A percentile compares a stretch with the other conserved stretches of the same genome.
These are phyloP conservation scores for Geopemphigus sp. DNA, from an alignment of 1,140 invertebrate species.

Conservation along the genomic window DNA sequence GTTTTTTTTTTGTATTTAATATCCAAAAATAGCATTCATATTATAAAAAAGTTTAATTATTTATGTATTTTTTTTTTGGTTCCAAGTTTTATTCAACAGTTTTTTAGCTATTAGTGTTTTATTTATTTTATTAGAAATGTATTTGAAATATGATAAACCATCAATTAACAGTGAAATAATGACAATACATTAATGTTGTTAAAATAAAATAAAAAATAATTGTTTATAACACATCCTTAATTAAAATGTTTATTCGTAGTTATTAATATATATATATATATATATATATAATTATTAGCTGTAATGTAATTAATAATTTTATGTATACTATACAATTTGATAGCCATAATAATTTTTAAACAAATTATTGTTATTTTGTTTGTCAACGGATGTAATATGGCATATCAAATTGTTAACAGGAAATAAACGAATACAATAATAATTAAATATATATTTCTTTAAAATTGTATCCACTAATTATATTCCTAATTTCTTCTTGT, in stretches of 20 bases:
- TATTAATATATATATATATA: not conserved
- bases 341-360: too few relatives aligned
- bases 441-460: too few relatives aligned
- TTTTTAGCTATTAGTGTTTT: not conserved
- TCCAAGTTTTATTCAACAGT: not conserved
- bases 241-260: not conserved
- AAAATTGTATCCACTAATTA: too few relatives aligned
- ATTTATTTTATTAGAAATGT: not conserved
- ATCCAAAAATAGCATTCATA: not conserved
- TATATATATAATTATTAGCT: too few relatives aligned
- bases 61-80: not conserved
- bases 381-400: too few relatives aligned
- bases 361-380: too few relatives aligned
- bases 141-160: not conserved
- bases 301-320: too few relatives aligned
- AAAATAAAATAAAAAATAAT: not conserved
- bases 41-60: slow-evolving; percentile 1
- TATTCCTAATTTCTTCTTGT: too few relatives aligned
- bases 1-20: not conserved
- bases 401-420: too few relatives aligned
- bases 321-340: too few relatives aligned
- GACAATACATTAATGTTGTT: slow-evolving; percentile 15
- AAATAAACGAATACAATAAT: too few relatives aligned
- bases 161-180: not conserved
- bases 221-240: not conserved